Conservation (phyloP, 2,888 invertebrate genomes). For the Molanna angustata region DNA sequence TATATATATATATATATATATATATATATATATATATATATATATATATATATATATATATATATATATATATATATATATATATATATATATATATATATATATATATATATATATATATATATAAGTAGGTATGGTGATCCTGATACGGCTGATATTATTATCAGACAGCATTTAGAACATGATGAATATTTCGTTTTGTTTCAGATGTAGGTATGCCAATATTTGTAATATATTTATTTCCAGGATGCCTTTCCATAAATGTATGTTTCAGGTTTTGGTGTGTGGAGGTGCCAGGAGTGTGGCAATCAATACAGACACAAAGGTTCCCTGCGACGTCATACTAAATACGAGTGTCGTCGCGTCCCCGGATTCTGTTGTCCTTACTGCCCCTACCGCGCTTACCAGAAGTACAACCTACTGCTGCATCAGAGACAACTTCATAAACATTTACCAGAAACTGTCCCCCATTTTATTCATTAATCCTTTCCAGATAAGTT, state of each 20-base stretch:
- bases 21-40: not conserved
- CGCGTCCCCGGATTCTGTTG: constrained; percentile 69
- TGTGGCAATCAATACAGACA: constrained; percentile 83
- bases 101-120: too few species aligned
- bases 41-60: not conserved
- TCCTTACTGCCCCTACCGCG: constrained; percentile 64
- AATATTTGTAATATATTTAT: too few species aligned
- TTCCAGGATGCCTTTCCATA: too few species aligned
- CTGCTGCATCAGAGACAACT: constrained; percentile 54
- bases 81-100: not conserved
- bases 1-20: constrained; percentile 9
- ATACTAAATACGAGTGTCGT: constrained; percentile 73
- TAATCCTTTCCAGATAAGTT: not conserved
- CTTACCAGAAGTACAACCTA: constrained; percentile 64
- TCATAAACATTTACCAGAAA: constrained; percentile 55
- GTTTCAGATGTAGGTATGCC: too few species aligned
- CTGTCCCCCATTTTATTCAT: not conserved
- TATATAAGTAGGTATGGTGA: too few species aligned
- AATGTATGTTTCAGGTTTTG: too few species aligned
- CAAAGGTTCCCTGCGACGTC: constrained; percentile 73
- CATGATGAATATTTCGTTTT: too few species aligned
- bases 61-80: not conserved
- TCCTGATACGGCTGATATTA: too few species aligned
- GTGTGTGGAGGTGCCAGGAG: constrained; percentile 62
- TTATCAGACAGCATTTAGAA: too few species aligned